These are phyloP conservation scores for Lymantria dispar DNA, from an alignment of 2,888 invertebrate genomes.

Conservation along the genomic window DNA sequence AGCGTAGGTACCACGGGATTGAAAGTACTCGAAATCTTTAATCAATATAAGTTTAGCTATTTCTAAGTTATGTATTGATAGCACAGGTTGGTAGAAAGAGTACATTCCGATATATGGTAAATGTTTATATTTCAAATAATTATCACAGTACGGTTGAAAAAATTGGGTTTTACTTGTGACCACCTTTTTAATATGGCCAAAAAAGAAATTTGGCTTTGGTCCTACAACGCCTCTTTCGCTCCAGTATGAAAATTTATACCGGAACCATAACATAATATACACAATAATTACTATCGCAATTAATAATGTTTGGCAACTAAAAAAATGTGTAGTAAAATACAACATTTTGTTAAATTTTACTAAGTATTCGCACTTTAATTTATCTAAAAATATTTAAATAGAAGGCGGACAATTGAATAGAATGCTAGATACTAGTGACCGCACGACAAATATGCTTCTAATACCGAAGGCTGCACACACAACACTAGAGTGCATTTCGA, in stretches of 20 bases:
- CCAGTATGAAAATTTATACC: constrained; percentile 83
- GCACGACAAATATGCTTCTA: constrained; percentile 1
- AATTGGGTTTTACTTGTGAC: constrained; percentile 81
- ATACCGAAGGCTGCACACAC: constrained; percentile 23
- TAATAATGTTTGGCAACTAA: constrained; percentile 37
- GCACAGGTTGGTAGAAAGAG: constrained; percentile 82
- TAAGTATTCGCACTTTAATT: neutral
- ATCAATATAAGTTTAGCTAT: constrained; percentile 83
- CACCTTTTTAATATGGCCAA: constrained; percentile 83
- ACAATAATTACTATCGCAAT: constrained; percentile 36
- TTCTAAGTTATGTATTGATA: constrained; percentile 84
- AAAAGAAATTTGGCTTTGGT: constrained; percentile 83
- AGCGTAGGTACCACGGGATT: constrained; percentile 84
- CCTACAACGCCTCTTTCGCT: constrained; percentile 78
- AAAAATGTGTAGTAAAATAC: constrained; percentile 20
- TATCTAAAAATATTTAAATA: neutral
- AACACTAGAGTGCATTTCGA: constrained; percentile 29
- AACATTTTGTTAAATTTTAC: constrained; percentile 22
- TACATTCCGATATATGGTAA: constrained; percentile 83
- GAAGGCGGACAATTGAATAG: constrained; percentile 1
- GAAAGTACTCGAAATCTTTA: constrained; percentile 84
- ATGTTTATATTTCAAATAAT: constrained; percentile 79
- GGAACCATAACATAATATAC: constrained; percentile 56
- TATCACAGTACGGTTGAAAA: constrained; percentile 83
- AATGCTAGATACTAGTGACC: neutral